Evolutionary conservation across 2,113 vertebrate species (phyloP).

Genomic region (Bubo blakistoni): DNA sequence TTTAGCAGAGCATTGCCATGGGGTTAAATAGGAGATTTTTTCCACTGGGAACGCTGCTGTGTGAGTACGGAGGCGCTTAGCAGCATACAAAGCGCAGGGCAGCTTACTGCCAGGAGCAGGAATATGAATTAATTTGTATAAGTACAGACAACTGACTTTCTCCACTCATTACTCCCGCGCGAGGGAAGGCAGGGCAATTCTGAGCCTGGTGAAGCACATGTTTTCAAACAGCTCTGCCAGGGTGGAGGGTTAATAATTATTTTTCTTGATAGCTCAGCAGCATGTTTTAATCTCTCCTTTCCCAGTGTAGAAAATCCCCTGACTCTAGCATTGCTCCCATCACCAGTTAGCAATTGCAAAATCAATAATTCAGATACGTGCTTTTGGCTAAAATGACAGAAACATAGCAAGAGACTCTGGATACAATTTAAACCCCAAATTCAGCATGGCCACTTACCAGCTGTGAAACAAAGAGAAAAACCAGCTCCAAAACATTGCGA

Average conservation of each 20-base stretch:
- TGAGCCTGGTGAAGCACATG: not conserved
- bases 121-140: not conserved
- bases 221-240: not conserved
- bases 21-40: not conserved
- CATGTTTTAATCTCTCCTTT: not conserved
- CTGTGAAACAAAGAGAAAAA: slow-evolving; percentile 5
- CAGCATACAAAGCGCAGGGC: not conserved
- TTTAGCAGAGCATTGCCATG: not conserved
- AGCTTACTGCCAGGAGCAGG: not conserved
- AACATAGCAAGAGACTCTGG: not conserved
- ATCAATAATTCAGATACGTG: not conserved
- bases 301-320: not conserved
- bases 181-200: not conserved
- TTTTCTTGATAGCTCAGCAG: not conserved
- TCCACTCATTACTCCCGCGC: fast-evolving
- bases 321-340: not conserved
- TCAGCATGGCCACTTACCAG: not conserved
- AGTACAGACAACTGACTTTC: not conserved
- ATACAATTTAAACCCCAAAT: slow-evolving; percentile 12
- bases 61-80: not conserved
- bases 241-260: not conserved
- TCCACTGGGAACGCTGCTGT: not conserved
- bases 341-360: slow-evolving; percentile 28
- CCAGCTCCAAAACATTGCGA: not conserved
- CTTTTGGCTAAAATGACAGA: not conserved